These are phyloP conservation scores for Rhabdornis inornatus DNA, from an alignment of 2,113 vertebrate species.

Conservation along the genomic window DNA sequence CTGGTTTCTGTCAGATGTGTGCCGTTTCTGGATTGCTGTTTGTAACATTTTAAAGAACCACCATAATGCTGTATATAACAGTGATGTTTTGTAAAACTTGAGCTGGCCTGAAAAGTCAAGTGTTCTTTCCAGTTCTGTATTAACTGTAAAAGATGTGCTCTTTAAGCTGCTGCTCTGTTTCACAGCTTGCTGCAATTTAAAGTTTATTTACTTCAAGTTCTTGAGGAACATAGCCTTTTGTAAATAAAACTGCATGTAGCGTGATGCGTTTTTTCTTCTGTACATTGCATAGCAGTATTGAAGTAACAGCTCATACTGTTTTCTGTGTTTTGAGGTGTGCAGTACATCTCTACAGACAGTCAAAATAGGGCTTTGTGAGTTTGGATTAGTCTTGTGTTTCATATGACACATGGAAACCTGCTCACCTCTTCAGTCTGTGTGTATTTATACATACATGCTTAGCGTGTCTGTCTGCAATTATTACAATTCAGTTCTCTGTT, in stretches of 20 bases:
- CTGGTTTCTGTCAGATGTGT: background rate
- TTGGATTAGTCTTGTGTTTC: background rate
- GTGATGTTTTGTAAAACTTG: background rate
- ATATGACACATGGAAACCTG: background rate
- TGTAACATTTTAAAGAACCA: background rate
- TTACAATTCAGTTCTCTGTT: background rate
- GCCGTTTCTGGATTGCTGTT: background rate
- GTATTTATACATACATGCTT: background rate
- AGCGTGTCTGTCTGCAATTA: accelerated
- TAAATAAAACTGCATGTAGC: background rate
- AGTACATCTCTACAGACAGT: background rate
- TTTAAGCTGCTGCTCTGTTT: background rate
- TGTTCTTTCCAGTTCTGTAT: background rate
- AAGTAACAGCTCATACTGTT: background rate
- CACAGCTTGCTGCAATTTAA: background rate
- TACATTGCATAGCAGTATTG: background rate
- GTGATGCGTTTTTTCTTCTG: background rate
- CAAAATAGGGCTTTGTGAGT: background rate
- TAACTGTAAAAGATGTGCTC: background rate
- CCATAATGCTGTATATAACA: background rate
- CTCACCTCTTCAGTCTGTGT: background rate
- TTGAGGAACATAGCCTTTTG: background rate
- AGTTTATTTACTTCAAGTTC: background rate
- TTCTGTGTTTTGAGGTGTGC: background rate
- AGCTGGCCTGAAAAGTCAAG: background rate